These are phyloP conservation scores for Phocoena sinus DNA, from an alignment of 2,113 vertebrate species.

Conservation along the genomic window DNA sequence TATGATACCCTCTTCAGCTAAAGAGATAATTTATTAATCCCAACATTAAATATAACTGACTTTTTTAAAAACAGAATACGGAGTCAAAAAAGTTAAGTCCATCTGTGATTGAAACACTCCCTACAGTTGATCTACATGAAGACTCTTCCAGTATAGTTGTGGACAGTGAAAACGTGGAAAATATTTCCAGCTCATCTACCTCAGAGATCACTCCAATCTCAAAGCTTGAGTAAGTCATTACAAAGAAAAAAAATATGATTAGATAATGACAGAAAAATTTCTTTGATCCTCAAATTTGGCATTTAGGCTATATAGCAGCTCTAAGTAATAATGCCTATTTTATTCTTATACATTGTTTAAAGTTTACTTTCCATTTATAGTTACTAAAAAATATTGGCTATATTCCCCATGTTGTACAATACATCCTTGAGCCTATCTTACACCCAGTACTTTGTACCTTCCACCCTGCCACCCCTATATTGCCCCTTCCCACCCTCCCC, in stretches of 20 bases:
- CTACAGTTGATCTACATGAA: conserved; percentile 72
- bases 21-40: conserved; percentile 40
- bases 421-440: neutral
- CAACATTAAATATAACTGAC: conserved; percentile 26
- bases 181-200: conserved; percentile 89
- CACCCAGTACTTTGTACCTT: neutral
- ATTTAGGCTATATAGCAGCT: neutral
- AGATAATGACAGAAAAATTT: conserved; percentile 18
- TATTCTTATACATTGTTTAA: neutral
- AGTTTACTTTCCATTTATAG: neutral
- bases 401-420: neutral
- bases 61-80: conserved; percentile 74
- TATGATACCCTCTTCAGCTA: neutral
- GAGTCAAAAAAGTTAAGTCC: conserved; percentile 68
- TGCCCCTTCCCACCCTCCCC: neutral
- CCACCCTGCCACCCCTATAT: neutral
- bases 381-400: neutral
- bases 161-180: conserved; percentile 84
- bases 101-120: conserved; percentile 72
- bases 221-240: conserved; percentile 85
- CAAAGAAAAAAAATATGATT: neutral
- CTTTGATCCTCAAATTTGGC: conserved; percentile 22
- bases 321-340: neutral
- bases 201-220: conserved; percentile 84
- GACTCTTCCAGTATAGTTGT: conserved; percentile 72